Evolutionary conservation across 2,888 invertebrate species (phyloP).

Genomic region (Tenthredo notha): DNA sequence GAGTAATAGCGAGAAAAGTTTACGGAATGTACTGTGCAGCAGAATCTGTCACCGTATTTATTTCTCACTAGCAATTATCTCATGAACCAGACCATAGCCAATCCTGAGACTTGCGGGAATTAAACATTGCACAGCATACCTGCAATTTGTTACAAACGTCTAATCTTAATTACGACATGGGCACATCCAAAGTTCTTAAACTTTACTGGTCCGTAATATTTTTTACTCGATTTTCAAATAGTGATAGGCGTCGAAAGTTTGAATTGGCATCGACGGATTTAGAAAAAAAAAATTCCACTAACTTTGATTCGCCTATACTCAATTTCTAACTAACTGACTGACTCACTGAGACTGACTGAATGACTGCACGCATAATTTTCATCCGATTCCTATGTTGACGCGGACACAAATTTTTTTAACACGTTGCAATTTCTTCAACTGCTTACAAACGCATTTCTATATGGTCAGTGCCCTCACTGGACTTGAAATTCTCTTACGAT

Average conservation of each 20-base stretch:
- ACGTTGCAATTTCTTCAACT: not conserved
- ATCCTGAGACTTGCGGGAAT: conserved; percentile 37
- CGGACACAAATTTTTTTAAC: not conserved
- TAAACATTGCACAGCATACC: conserved; percentile 30
- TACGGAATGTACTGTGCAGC: conserved; percentile 5
- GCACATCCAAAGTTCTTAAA: conserved; percentile 7
- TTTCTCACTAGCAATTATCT: conserved; percentile 27
- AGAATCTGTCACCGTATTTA: conserved; percentile 26
- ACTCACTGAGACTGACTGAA: not conserved
- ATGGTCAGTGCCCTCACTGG: not conserved
- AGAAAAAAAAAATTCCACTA: not conserved
- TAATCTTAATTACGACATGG: conserved; percentile 17
- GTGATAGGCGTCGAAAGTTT: not conserved
- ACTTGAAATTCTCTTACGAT: not conserved
- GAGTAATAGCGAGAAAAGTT: not conserved
- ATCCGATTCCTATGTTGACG: not conserved
- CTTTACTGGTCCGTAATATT: not conserved
- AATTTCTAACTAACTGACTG: not conserved
- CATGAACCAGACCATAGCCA: conserved; percentile 45
- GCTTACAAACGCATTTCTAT: conserved; percentile 9
- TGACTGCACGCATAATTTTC: not conserved
- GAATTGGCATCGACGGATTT: not conserved
- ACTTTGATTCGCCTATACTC: not conserved
- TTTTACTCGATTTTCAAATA: not conserved
- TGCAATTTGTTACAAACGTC: conserved; percentile 12